Conservation (phyloP, 92 coral and sea anemone genomes). For the Umimayanthus kanabou region DNA sequence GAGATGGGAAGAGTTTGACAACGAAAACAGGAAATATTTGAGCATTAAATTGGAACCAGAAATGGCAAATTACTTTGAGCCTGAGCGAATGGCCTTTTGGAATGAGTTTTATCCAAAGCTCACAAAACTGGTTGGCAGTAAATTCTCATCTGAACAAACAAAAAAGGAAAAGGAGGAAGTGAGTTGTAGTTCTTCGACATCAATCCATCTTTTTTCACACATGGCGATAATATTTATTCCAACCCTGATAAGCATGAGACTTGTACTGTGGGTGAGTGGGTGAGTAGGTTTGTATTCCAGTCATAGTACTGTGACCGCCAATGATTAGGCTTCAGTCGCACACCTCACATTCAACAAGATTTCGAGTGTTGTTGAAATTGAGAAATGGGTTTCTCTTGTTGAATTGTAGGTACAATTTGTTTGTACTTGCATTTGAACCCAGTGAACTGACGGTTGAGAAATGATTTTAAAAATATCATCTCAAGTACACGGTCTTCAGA, state of each 20-base stretch:
- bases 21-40: slow-evolving; percentile 53
- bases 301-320: too few species aligned
- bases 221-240: neutral
- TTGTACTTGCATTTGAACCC: too few species aligned
- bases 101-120: slow-evolving; percentile 75
- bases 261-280: slow-evolving; percentile 1
- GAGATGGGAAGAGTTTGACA: slow-evolving; percentile 64
- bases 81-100: slow-evolving; percentile 81
- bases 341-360: too few species aligned
- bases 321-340: too few species aligned
- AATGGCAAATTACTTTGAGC: slow-evolving; percentile 57
- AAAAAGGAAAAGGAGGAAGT: neutral
- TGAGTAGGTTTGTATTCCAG: neutral
- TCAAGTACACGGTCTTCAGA: too few species aligned
- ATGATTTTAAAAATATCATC: too few species aligned
- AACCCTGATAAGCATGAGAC: neutral
- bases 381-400: too few species aligned
- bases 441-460: too few species aligned
- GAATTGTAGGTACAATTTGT: too few species aligned
- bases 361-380: too few species aligned
- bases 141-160: slow-evolving; percentile 14
- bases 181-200: slow-evolving; percentile 20
- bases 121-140: neutral
- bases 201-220: neutral
- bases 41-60: slow-evolving; percentile 55